These are phyloP conservation scores for Orientallactaga bullata DNA, from an alignment of 2,113 vertebrate genomes.

Conservation along the genomic window DNA sequence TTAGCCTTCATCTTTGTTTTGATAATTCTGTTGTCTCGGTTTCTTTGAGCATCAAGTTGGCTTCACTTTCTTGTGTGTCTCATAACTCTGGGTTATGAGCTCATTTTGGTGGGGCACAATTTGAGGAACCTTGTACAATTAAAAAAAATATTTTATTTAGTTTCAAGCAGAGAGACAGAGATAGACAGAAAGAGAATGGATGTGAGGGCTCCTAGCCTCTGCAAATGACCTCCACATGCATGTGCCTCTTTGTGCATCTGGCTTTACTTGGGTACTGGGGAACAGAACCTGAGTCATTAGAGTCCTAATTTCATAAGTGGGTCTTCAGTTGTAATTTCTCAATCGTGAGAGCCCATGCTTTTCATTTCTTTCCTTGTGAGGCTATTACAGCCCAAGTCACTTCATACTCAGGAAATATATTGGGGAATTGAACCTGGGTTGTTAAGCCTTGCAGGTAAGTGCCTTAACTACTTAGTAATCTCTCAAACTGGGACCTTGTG, in stretches of 20 bases:
- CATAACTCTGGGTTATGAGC: not conserved
- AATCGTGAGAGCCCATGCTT: not conserved
- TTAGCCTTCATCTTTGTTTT: not conserved
- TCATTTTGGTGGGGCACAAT: not conserved
- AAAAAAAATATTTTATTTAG: not conserved
- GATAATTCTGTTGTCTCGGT: constrained; percentile 3
- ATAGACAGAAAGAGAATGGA: too few species aligned
- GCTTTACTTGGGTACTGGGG: not conserved
- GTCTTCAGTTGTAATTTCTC: not conserved
- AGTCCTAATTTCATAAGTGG: not conserved
- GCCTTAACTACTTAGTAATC: too few species aligned
- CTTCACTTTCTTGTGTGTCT: not conserved
- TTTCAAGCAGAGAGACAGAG: too few species aligned
- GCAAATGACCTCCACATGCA: too few species aligned
- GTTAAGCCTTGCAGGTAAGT: too few species aligned
- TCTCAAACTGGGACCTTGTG: too few species aligned
- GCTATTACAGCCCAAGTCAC: not conserved
- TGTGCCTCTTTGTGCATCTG: not conserved
- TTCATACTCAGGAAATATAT: not conserved
- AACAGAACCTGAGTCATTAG: too few species aligned
- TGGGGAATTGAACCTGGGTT: too few species aligned
- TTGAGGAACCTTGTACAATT: not conserved
- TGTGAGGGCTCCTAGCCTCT: too few species aligned
- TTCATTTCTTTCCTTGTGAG: not conserved
- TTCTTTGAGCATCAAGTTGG: constrained; percentile 2